Evolutionary conservation across 2,797 vertebrate genomes (phyloP).

Genomic region (Ctenochaetus hawaiiensis): DNA sequence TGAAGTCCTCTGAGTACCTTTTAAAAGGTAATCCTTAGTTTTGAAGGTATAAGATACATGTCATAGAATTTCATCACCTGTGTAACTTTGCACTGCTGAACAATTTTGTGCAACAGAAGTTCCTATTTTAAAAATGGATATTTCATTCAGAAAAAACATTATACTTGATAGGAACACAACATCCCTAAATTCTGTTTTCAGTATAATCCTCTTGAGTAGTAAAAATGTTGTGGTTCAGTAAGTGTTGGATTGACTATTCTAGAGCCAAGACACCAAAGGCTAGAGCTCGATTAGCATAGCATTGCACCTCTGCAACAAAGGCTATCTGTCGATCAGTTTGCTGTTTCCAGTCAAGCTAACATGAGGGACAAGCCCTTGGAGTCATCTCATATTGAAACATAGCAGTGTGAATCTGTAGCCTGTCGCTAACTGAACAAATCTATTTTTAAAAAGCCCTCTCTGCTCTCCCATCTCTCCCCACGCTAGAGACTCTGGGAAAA

Average conservation of each 20-base stretch:
- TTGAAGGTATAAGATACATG: background rate
- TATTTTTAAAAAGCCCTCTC: conserved; percentile 80
- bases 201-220: conserved; percentile 7
- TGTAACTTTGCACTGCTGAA: background rate
- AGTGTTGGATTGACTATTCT: conserved; percentile 36
- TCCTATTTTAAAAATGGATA: background rate
- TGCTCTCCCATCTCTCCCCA: conserved; percentile 65
- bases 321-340: conserved; percentile 55
- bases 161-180: background rate
- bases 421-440: conserved; percentile 77
- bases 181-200: conserved; percentile 15
- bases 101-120: background rate
- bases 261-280: conserved; percentile 43
- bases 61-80: background rate
- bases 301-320: conserved; percentile 27
- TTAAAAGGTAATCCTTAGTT: background rate
- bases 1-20: background rate
- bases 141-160: conserved; percentile 11
- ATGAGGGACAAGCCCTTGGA: conserved; percentile 61
- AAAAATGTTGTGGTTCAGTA: conserved; percentile 23
- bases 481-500: conserved; percentile 78
- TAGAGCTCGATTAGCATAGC: conserved; percentile 40
- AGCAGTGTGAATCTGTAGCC: conserved; percentile 70
- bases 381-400: conserved; percentile 65
- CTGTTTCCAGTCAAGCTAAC: conserved; percentile 52